phyloP scores from a whole-genome alignment of 2,113 vertebrate genomes.

The Muscicapa adusta region DNA sequence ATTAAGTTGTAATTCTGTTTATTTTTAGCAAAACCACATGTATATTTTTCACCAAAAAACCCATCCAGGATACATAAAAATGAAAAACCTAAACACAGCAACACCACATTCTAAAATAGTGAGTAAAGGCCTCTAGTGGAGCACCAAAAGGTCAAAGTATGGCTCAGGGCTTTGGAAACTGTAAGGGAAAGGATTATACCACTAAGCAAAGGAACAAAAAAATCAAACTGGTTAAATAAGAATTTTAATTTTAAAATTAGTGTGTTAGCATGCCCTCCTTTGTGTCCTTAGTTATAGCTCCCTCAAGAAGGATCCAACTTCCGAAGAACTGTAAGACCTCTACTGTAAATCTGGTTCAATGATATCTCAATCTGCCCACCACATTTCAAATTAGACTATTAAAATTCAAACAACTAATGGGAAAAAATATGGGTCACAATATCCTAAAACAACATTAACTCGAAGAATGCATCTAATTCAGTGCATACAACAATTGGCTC shows the following conservation, averaged over 20 bases:
- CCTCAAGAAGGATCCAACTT: neutral
- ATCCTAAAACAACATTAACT: neutral
- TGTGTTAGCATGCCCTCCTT: neutral
- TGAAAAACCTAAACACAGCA: neutral
- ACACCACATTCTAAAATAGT: neutral
- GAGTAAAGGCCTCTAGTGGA: neutral
- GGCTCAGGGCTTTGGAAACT: neutral
- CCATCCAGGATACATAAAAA: neutral
- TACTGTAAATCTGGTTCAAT: neutral
- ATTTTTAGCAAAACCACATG: neutral
- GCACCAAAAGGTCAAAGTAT: neutral
- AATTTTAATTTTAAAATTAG: neutral
- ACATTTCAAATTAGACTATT: neutral
- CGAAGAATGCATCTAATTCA: neutral
- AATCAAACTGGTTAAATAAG: neutral
- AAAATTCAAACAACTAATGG: neutral
- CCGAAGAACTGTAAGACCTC: neutral
- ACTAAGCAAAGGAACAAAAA: neutral
- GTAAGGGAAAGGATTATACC: neutral
- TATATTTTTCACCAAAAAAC: neutral
- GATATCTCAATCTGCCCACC: neutral
- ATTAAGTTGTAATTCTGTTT: neutral
- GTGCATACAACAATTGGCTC: neutral
- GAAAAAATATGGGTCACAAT: neutral
- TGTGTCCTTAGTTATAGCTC: neutral